phyloP scores from a whole-genome alignment of 2,113 vertebrate species.

The Trachemys scripta region DNA sequence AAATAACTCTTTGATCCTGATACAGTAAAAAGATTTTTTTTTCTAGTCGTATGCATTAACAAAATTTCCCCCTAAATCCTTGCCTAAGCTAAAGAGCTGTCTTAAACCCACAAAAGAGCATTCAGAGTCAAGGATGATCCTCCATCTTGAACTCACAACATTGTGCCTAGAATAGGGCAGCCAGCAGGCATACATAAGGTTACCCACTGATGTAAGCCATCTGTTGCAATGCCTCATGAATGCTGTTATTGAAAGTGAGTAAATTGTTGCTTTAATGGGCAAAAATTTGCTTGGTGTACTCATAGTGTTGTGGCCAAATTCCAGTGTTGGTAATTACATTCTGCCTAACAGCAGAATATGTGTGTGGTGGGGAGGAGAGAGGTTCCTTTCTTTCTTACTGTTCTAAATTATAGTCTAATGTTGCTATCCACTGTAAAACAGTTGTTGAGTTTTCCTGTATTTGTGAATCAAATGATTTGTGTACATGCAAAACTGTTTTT shows the following conservation, averaged over 20 bases:
- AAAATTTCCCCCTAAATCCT: neutral
- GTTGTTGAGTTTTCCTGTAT: neutral
- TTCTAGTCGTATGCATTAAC: neutral
- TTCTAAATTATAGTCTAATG: neutral
- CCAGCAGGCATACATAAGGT: neutral
- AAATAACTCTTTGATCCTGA: accelerated
- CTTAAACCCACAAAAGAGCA: neutral
- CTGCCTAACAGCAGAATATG: neutral
- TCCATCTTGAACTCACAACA: neutral
- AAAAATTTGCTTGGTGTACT: constrained; percentile 50
- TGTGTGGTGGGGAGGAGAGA: no score
- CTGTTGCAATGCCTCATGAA: neutral
- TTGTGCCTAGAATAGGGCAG: neutral
- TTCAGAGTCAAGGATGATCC: neutral
- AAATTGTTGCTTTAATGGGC: neutral
- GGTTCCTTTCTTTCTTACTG: neutral
- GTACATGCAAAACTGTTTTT: neutral
- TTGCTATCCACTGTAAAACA: neutral
- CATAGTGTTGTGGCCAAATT: constrained; percentile 54
- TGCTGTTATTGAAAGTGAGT: neutral
- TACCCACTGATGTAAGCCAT: neutral
- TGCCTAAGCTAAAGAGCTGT: neutral
- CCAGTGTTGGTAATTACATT: constrained; percentile 44
- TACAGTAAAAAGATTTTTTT: neutral
- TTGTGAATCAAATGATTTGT: constrained; percentile 14